Base-by-base conservation (phyloP, 2,888 invertebrate genomes). In the Podotricha telesiphe region DNA sequence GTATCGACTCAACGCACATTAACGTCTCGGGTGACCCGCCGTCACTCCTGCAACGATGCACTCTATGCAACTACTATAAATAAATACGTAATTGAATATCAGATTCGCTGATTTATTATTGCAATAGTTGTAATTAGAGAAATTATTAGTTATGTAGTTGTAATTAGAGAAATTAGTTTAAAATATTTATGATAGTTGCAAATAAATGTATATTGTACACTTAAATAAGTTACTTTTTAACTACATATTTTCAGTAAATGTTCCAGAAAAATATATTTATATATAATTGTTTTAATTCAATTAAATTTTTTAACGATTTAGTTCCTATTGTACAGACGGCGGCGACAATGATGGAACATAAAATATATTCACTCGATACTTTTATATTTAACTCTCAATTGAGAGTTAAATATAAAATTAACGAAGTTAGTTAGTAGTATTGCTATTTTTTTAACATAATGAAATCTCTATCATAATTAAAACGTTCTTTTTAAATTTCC, bases 1-100 rank as follows among this genome's bases (percentile, higher is more conserved):
- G 92, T 90, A 89, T 89, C 92, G 84, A 83, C 86, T 93, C 92
- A 89, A 77, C 79, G 81, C 83, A 77, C 92, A 93, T 93, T 93
- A 92, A 77, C 87, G 92, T 91, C 81, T 93, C 92, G 86, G 88
- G 79, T 93, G 87, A 84, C 87, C 84, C 80, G 83, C 82, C 78
- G 79, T 80, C 83, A 81, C 81, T 77, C 74, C 70, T 69, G 75
- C 74, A 74, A 70, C 69, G 72, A 67, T 67, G 75, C 76, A 74
- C 77, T 73, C 79, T 82, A 83, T 85, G 84, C 87, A 85, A 82
- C 82, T 68, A 81, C 83, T 89, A 89, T 87, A 83, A 82, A 87
- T 88, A 88, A 71, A 73, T 74, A 68, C 51, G 61, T 67, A 64
- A 65, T 51, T 58, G 63, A 67, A 70, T 73, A 73, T 73, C 65